Evolutionary conservation across 2,113 vertebrate species (phyloP), one percentile per base, ranked within the genome.

Genomic region (Caranx ignobilis): DNA sequence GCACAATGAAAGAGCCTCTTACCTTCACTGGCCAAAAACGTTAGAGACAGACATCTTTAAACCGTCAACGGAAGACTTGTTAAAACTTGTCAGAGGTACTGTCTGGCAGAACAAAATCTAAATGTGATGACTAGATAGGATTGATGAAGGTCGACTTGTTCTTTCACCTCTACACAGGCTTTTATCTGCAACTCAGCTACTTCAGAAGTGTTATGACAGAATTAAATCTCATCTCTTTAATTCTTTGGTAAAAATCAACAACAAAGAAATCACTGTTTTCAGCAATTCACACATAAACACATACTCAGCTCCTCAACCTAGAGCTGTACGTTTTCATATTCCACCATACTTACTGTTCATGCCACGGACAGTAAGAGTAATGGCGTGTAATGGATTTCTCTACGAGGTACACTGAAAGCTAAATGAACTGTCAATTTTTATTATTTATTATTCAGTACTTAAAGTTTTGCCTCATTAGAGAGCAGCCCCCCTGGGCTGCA

Each of bases 401-500:
- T 96, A 96, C 96, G 97, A 97, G 96, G 96, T 98, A 96, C 96
- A 95, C 94, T 95, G 96, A 96, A 96, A 96, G 95, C 96, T 98
- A 97, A 98, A 99, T 98, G 97, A 96, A 97, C 96, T 98, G 97
- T 99, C 97, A 98, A 97, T 98, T 99, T 97, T 97, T 97, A 96
- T 96, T 97, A 95, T 99, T 98, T 99, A 99, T 99, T 99, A 98
- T 98, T 96, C 97, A 99, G 96, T 99, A 99, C 97, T 99, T 99
- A 99, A 99, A 99, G 98, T 97, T 99, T 98, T 96, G 97, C 96
- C 97, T 99, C 97, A 99, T 99, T 99, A 98, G 97, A 97, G 93
- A 96, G 94, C 85, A 76, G 93, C 96, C 97, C 97, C 97, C 97
- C 96, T 95, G 96, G 96, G 97, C 96, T 94, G 95, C 91, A 91